Conservation (phyloP, 2,113 vertebrate genomes). For the Acinonyx jubatus region DNA sequence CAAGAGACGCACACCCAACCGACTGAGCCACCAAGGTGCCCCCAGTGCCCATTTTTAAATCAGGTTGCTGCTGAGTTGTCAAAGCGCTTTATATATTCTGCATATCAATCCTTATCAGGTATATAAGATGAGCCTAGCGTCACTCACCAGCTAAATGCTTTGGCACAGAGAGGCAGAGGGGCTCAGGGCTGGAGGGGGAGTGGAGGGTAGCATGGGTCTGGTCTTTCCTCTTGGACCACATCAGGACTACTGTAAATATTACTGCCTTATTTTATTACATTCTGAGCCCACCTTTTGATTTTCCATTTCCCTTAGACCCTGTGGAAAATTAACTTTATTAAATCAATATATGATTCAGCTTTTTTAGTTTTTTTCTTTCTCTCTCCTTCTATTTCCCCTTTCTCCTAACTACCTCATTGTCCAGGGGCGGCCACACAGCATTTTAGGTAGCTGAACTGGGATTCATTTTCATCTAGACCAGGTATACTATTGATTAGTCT, state of each 20-base stretch:
- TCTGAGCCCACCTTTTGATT: conserved; percentile 73
- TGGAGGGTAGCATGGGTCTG: not conserved
- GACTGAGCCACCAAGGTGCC: too few species aligned
- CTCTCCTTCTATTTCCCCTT: not conserved
- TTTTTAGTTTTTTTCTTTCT: not conserved
- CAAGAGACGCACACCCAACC: too few species aligned
- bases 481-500: not conserved
- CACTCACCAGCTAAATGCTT: conserved; percentile 41
- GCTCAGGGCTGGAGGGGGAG: not conserved
- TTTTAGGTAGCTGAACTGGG: not conserved
- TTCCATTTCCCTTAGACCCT: conserved; percentile 81
- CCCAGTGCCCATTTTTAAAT: not conserved
- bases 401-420: not conserved
- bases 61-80: not conserved
- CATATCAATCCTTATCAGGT: not conserved
- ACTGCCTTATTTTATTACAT: conserved; percentile 84
- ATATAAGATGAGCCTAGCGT: not conserved
- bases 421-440: not conserved
- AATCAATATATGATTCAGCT: conserved; percentile 78
- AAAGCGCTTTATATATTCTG: conserved; percentile 4
- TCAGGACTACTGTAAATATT: conserved; percentile 85
- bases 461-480: not conserved
- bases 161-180: not conserved
- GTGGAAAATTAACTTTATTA: conserved; percentile 88
- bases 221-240: conserved; percentile 79